These are phyloP conservation scores for Epinotia demarniana DNA, from an alignment of 2,888 invertebrate species.

Conservation along the genomic window DNA sequence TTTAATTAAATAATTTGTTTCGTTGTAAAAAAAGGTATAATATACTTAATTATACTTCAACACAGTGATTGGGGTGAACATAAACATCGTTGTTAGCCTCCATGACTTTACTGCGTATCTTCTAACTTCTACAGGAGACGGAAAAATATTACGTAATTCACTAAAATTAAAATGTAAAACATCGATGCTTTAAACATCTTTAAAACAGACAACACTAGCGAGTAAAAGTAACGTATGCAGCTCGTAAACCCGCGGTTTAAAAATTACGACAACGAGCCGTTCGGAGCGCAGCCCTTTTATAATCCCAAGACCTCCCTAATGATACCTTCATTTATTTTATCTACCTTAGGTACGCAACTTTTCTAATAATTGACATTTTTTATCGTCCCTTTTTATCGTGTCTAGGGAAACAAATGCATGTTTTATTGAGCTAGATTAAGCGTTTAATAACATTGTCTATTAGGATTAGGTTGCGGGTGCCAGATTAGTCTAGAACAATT, in stretches of 20 bases:
- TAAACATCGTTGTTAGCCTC: neutral
- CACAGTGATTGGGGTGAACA: too few species aligned
- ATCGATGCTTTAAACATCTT: neutral
- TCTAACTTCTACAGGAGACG: neutral
- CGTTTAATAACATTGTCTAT: conserved; percentile 35
- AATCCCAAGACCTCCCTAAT: conserved; percentile 79
- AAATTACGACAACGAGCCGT: conserved; percentile 68
- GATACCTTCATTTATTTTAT: conserved; percentile 72
- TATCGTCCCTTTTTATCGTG: conserved; percentile 42
- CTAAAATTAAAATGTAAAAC: neutral
- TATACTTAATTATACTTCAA: too few species aligned
- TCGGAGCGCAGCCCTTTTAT: conserved; percentile 69
- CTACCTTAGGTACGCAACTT: conserved; percentile 58
- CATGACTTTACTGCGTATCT: neutral
- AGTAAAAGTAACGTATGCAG: conserved; percentile 66
- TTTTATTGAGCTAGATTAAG: conserved; percentile 37
- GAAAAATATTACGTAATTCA: neutral
- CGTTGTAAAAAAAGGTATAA: too few species aligned
- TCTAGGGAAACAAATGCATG: conserved; percentile 48
- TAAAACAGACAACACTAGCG: conserved; percentile 56
- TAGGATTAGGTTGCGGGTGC: neutral
- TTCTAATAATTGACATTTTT: conserved; percentile 55
- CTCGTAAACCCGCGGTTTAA: conserved; percentile 75
- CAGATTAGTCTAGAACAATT: neutral
- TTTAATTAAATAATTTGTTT: too few species aligned